A percentile compares a stretch with the other conserved stretches of the same genome.
Conservation (phyloP, 1,140 invertebrate genomes). For the Drosophila gunungcola region DNA sequence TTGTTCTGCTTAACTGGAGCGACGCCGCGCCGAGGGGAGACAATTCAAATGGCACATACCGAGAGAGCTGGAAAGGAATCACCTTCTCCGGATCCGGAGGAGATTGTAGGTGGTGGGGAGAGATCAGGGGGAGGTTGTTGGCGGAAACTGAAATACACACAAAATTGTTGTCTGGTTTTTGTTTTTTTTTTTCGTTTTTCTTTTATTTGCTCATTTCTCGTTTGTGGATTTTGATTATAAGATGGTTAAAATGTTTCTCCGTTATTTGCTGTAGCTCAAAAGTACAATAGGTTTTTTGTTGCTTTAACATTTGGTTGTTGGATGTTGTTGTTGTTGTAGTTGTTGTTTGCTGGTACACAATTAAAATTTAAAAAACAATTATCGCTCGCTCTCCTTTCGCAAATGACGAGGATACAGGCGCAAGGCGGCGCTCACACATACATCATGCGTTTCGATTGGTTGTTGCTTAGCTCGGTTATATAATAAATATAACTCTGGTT, state of each 20-base stretch:
- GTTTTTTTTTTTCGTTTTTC: constrained; percentile 65
- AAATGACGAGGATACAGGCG: constrained; percentile 43
- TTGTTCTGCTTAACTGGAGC: constrained; percentile 31
- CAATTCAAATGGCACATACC: constrained; percentile 77
- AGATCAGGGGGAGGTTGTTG: constrained; percentile 5
- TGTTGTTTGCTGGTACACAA: constrained; percentile 60
- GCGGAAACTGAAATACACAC: constrained; percentile 69
- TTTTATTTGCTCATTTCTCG: constrained; percentile 82
- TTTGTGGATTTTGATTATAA: constrained; percentile 82
- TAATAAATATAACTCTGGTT: constrained; percentile 47
- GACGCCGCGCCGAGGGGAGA: constrained; percentile 69
- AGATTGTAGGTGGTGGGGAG: background rate
- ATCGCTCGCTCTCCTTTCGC: constrained; percentile 23
- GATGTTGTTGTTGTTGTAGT: constrained; percentile 38
- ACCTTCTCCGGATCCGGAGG: constrained; percentile 11
- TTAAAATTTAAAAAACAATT: constrained; percentile 73
- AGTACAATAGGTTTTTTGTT: constrained; percentile 58
- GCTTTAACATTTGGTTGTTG: constrained; percentile 42
- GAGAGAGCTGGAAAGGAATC: constrained; percentile 68
- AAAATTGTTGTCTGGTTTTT: constrained; percentile 63
- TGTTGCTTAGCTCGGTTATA: constrained; percentile 20
- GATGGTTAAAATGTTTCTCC: constrained; percentile 59
- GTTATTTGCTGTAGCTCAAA: constrained; percentile 62
- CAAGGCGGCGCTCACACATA: constrained; percentile 80
- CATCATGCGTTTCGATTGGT: constrained; percentile 63